Evolutionary conservation across 2,113 vertebrate genomes (phyloP).

Genomic region (Reinhardtius hippoglossoides): DNA sequence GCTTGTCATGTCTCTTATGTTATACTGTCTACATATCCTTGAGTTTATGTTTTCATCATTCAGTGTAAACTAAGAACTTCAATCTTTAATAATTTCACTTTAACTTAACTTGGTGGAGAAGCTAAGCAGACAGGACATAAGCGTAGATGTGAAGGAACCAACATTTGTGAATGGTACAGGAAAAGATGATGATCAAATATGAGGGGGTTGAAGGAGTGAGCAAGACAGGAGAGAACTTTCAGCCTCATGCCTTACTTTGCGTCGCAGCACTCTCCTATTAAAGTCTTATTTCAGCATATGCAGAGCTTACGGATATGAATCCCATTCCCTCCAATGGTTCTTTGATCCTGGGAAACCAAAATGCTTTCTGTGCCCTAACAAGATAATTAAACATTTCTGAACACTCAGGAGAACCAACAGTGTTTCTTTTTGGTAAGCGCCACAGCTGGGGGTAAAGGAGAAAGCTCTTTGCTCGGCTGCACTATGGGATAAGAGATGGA

Average conservation of each 20-base stretch:
- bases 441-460: conserved; percentile 21
- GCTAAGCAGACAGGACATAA: background rate
- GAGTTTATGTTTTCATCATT: too few species aligned
- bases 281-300: conserved; percentile 16
- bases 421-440: conserved; percentile 22
- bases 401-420: conserved; percentile 23
- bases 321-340: conserved; percentile 14
- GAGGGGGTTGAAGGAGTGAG: too few species aligned
- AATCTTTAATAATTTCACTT: too few species aligned
- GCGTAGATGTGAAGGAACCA: background rate
- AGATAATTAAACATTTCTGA: conserved; percentile 61
- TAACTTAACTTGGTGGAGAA: too few species aligned
- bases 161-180: too few species aligned
- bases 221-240: conserved; percentile 6
- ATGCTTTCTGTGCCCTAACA: conserved; percentile 53
- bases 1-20: too few species aligned
- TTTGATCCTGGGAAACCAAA: conserved; percentile 29
- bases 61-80: too few species aligned
- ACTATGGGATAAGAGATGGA: conserved; percentile 47
- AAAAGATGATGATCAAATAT: background rate
- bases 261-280: conserved; percentile 22
- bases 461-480: conserved; percentile 20
- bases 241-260: conserved; percentile 1
- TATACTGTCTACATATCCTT: too few species aligned
- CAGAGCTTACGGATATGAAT: conserved; percentile 15